These are phyloP conservation scores for Argyresthia goedartella DNA, from an alignment of 2,888 invertebrate species.

Conservation along the genomic window DNA sequence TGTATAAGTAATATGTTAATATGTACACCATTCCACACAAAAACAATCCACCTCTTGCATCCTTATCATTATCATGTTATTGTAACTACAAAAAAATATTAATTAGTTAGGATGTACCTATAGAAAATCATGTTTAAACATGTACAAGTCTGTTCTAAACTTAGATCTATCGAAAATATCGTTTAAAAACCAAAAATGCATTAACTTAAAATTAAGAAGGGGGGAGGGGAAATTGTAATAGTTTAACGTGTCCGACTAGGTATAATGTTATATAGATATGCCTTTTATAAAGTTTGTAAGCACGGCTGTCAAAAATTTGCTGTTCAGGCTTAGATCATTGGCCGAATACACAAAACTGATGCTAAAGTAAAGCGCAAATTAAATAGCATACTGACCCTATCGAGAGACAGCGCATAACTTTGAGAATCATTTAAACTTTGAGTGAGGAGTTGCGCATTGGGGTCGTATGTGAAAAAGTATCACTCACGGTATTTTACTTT, in stretches of 20 bases:
- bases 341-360: no score
- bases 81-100: conserved; percentile 1
- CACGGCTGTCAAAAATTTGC: not conserved
- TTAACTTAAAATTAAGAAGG: conserved; percentile 13
- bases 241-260: conserved; percentile 1
- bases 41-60: conserved; percentile 22
- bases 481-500: no score
- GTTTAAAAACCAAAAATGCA: conserved; percentile 29
- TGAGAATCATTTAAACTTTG: no score
- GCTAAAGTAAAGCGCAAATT: no score
- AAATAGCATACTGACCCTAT: no score
- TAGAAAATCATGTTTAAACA: conserved; percentile 10
- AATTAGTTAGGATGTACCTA: conserved; percentile 15
- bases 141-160: not conserved
- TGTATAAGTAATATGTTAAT: conserved; percentile 9
- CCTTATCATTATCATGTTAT: not conserved
- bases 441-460: no score
- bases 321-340: no score
- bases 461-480: no score
- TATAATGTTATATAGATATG: not conserved
- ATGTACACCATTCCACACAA: conserved; percentile 28
- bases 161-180: conserved; percentile 21
- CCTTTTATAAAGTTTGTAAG: conserved; percentile 2
- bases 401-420: no score
- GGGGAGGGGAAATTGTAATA: not conserved